These are phyloP conservation scores for Megaceryle torquata DNA, from an alignment of 2,113 vertebrate genomes.

Conservation along the genomic window DNA sequence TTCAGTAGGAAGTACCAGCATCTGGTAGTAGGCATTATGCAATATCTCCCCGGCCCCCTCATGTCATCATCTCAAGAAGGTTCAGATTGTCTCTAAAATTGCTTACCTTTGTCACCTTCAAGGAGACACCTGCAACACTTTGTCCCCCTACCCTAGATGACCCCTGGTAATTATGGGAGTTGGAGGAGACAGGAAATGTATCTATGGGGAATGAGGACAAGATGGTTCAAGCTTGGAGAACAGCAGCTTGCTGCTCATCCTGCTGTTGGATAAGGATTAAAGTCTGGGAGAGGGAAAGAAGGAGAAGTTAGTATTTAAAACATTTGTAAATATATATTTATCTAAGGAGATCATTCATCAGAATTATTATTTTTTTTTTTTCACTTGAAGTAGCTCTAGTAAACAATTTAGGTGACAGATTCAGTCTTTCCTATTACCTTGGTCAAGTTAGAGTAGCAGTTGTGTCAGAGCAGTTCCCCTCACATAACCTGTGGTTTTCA, in stretches of 20 bases:
- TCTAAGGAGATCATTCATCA: not conserved
- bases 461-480: not conserved
- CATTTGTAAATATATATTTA: no score
- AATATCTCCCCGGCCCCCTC: not conserved
- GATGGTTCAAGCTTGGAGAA: not conserved
- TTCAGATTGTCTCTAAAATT: not conserved
- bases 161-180: not conserved
- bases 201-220: not conserved
- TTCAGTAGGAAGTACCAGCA: not conserved
- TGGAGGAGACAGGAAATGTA: not conserved
- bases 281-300: not conserved
- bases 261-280: not conserved
- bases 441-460: not conserved
- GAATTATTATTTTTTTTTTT: not conserved
- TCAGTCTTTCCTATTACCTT: not conserved
- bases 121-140: not conserved
- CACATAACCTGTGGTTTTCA: not conserved
- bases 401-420: not conserved
- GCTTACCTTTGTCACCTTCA: not conserved
- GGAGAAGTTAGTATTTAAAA: no score
- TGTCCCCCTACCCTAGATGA: not conserved
- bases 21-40: not conserved
- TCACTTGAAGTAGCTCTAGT: not conserved
- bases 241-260: not conserved
- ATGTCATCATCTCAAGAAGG: not conserved